A percentile compares a stretch with the other conserved stretches of the same genome.
Evolutionary conservation across 2,888 invertebrate species (phyloP).

Genomic region (Eristalis pertinax): DNA sequence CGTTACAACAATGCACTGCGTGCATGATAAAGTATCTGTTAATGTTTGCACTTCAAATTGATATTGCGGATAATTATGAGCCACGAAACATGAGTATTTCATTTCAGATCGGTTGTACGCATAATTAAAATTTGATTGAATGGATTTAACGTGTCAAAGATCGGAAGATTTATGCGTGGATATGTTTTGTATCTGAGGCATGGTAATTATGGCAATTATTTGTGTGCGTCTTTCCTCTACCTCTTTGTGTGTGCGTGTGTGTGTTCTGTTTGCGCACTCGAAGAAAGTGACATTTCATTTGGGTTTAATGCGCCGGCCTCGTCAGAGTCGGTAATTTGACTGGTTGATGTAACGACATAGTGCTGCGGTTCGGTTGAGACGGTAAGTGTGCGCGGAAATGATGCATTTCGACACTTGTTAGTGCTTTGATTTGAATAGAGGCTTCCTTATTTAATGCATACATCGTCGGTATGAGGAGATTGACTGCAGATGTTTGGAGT

Average conservation of each 20-base stretch:
- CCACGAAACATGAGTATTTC: slow-evolving; percentile 42
- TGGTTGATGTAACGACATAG: slow-evolving; percentile 21
- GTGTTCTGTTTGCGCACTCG: background rate
- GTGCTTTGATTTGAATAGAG: slow-evolving; percentile 2
- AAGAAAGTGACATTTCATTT: slow-evolving; percentile 56
- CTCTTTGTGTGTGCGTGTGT: background rate
- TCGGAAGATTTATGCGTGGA: slow-evolving; percentile 43
- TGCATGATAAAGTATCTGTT: slow-evolving; percentile 59
- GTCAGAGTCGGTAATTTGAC: slow-evolving; percentile 18
- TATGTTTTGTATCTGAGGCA: background rate
- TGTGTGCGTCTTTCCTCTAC: background rate
- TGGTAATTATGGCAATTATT: slow-evolving; percentile 14
- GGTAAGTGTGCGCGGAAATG: slow-evolving; percentile 8
- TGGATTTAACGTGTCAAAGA: slow-evolving; percentile 57
- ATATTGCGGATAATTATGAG: slow-evolving; percentile 9
- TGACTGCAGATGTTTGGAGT: background rate
- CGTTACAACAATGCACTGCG: slow-evolving; percentile 31
- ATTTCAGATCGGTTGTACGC: slow-evolving; percentile 36
- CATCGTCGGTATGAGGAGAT: background rate
- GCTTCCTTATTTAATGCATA: background rate
- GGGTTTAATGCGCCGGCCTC: slow-evolving; percentile 18
- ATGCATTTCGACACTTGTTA: background rate
- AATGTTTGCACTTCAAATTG: slow-evolving; percentile 55
- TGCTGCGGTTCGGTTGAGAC: slow-evolving; percentile 2
- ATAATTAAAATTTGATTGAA: slow-evolving; percentile 54